These are phyloP conservation scores for Sebastes baramenuke DNA, from an alignment of 2,797 vertebrate species.

Conservation along the genomic window DNA sequence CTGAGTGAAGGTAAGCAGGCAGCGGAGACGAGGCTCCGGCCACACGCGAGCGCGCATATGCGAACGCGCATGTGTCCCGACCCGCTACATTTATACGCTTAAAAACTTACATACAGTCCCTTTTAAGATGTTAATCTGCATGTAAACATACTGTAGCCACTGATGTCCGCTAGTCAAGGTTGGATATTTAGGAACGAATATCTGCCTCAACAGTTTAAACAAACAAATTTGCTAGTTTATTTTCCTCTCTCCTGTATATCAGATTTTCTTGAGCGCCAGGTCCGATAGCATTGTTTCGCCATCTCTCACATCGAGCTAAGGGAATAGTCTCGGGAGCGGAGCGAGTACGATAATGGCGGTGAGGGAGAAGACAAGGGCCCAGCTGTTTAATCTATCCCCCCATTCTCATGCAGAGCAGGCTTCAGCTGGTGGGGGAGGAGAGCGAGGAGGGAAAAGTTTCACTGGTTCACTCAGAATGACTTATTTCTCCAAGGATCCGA, in stretches of 20 bases:
- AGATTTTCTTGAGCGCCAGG: constrained; percentile 38
- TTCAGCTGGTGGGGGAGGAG: constrained; percentile 22
- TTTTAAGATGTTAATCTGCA: neutral
- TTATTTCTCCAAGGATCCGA: constrained; percentile 63
- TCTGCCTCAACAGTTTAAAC: neutral
- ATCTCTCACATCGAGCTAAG: constrained; percentile 32
- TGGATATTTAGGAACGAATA: neutral
- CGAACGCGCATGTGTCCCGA: too few species aligned
- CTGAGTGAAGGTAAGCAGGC: too few species aligned
- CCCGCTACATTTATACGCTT: too few species aligned
- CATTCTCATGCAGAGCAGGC: constrained; percentile 70
- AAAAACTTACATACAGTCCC: too few species aligned
- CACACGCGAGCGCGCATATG: too few species aligned
- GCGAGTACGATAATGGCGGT: constrained; percentile 29
- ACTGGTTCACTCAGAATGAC: constrained; percentile 52
- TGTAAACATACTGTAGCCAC: neutral
- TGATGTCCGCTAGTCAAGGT: neutral
- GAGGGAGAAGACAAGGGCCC: constrained; percentile 50
- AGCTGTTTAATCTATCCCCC: constrained; percentile 67
- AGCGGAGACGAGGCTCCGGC: too few species aligned
- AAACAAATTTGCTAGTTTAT: constrained; percentile 26
- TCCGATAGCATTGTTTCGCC: constrained; percentile 35
- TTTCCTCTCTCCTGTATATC: constrained; percentile 23
- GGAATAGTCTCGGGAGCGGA: constrained; percentile 38
- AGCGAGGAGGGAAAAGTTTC: constrained; percentile 24